phyloP scores from a whole-genome alignment of 2,113 vertebrate genomes.

The Leucopternis melanops region DNA sequence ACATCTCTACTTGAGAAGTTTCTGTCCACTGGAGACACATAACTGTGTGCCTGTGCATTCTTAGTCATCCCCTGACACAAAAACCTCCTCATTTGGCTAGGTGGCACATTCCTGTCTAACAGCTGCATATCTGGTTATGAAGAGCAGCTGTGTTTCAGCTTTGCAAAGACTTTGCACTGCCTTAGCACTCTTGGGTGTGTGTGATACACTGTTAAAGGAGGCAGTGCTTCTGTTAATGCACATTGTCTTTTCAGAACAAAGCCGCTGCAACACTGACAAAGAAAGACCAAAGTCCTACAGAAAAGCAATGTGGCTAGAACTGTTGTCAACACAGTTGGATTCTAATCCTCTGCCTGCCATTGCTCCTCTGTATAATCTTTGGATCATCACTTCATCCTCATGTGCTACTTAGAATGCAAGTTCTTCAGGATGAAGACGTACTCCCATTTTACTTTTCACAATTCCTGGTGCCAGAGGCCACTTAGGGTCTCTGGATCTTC shows the following conservation, averaged over 20 bases:
- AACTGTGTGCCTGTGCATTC: not conserved
- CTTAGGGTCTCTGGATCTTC: not conserved
- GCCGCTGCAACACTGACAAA: not conserved
- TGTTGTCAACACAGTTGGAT: not conserved
- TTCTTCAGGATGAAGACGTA: not conserved
- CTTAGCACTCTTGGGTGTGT: not conserved
- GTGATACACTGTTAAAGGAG: not conserved
- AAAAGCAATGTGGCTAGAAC: not conserved
- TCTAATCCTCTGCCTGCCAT: not conserved
- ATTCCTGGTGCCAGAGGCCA: not conserved
- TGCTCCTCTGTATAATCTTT: not conserved
- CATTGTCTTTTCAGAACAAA: not conserved
- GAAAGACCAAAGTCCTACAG: not conserved
- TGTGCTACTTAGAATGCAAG: not conserved
- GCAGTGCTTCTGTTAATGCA: not conserved
- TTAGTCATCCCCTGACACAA: not conserved
- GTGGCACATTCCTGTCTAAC: not conserved
- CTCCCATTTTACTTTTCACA: not conserved
- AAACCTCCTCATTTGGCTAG: not conserved
- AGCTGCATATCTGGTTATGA: not conserved
- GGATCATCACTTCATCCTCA: not conserved
- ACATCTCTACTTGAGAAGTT: not conserved
- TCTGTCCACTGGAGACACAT: not conserved
- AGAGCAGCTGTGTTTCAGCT: not conserved
- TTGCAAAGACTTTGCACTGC: not conserved